These are phyloP conservation scores for Phoenicopterus ruber DNA, from an alignment of 2,113 vertebrate genomes.

Conservation along the genomic window DNA sequence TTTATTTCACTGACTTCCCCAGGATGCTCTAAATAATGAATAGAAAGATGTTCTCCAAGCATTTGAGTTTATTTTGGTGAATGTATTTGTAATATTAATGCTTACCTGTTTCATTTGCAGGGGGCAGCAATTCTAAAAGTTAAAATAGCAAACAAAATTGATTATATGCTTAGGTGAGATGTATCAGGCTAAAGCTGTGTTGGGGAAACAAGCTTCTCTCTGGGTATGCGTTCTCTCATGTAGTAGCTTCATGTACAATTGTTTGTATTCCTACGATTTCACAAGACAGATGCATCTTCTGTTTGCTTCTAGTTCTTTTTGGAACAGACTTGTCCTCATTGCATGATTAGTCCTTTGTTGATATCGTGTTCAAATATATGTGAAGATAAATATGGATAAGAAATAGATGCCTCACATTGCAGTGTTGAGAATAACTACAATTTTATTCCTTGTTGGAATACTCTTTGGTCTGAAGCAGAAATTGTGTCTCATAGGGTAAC, in stretches of 20 bases:
- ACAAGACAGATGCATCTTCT: background rate
- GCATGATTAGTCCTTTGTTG: background rate
- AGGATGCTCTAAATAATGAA: background rate
- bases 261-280: background rate
- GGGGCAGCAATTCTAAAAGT: background rate
- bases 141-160: background rate
- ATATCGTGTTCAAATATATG: background rate
- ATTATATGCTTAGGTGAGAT: background rate
- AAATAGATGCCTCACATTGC: background rate
- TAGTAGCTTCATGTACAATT: background rate
- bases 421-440: background rate
- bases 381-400: background rate
- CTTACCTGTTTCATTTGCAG: background rate
- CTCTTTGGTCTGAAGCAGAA: background rate
- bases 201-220: background rate
- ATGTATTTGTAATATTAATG: background rate
- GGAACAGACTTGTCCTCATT: background rate
- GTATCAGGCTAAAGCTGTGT: background rate
- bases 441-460: background rate
- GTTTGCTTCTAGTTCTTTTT: background rate
- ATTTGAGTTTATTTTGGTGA: background rate
- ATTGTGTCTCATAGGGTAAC: background rate
- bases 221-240: background rate
- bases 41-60: background rate
- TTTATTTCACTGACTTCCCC: background rate